phyloP scores from a whole-genome alignment of 2,797 vertebrate species.

The Smutsia gigantea region DNA sequence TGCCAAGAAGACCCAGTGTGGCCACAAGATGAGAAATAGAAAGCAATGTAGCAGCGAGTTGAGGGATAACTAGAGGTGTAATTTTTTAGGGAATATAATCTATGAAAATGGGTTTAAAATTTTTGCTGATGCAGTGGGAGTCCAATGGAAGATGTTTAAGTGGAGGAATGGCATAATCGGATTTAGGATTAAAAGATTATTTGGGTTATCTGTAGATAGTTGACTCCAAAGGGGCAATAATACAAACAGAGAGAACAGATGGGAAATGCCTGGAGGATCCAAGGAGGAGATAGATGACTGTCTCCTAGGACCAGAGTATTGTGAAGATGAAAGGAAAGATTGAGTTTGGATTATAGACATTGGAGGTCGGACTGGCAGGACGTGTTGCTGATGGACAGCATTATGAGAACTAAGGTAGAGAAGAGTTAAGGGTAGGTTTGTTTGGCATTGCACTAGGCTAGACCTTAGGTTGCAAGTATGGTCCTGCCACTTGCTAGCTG shows the following conservation, averaged over 20 bases:
- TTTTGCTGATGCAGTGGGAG: background rate
- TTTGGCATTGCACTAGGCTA: background rate
- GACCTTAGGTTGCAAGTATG: background rate
- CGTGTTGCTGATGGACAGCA: background rate
- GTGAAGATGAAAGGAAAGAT: background rate
- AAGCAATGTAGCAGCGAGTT: background rate
- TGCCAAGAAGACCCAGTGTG: background rate
- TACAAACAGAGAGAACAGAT: background rate
- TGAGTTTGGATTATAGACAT: background rate
- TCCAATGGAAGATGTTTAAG: background rate
- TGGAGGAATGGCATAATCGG: background rate
- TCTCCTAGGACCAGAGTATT: background rate
- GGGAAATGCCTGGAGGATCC: background rate
- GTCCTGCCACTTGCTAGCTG: background rate
- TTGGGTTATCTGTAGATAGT: background rate
- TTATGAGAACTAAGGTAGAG: background rate
- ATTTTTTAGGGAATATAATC: background rate
- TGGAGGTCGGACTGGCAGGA: background rate
- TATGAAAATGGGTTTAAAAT: background rate
- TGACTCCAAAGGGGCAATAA: background rate
- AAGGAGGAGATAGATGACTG: background rate
- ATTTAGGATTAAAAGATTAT: background rate
- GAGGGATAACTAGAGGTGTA: background rate
- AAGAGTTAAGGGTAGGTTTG: background rate
- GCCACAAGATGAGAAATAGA: background rate